Conservation (phyloP, 2,888 invertebrate genomes). For the Ommatoiulus sabulosus region DNA sequence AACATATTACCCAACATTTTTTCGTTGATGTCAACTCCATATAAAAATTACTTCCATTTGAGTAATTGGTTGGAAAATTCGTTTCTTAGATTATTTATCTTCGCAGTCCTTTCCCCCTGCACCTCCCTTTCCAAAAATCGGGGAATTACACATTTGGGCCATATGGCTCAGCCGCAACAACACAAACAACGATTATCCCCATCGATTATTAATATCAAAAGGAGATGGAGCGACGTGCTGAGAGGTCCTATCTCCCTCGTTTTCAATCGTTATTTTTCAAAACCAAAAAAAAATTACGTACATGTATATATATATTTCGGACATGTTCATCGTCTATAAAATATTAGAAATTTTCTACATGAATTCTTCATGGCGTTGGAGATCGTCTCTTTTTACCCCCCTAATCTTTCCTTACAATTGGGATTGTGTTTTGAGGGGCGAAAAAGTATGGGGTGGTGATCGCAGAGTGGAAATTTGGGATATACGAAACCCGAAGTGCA, state of each 20-base stretch:
- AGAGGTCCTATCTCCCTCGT: conserved; percentile 21
- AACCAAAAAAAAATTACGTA: neutral
- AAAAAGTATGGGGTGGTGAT: neutral
- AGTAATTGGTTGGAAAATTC: conserved; percentile 21
- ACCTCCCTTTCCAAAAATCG: neutral
- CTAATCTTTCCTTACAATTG: neutral
- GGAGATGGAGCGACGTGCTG: neutral
- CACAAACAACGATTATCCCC: neutral
- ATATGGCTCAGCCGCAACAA: conserved; percentile 30
- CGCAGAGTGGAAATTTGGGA: neutral
- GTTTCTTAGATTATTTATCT: conserved; percentile 25
- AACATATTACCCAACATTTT: neutral
- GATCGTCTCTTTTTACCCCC: neutral
- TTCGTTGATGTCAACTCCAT: neutral
- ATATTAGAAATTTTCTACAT: conserved; percentile 53
- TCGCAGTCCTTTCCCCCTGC: neutral
- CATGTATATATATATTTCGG: conserved; percentile 7
- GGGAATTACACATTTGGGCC: neutral
- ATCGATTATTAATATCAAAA: conserved; percentile 29
- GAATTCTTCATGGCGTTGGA: neutral
- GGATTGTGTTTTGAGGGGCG: neutral
- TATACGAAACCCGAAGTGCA: neutral
- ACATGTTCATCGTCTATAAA: conserved; percentile 21
- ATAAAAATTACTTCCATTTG: neutral
- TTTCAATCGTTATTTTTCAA: conserved; percentile 4